phyloP scores from a whole-genome alignment of 2,888 invertebrate genomes.

The Physocephala rufipes region DNA sequence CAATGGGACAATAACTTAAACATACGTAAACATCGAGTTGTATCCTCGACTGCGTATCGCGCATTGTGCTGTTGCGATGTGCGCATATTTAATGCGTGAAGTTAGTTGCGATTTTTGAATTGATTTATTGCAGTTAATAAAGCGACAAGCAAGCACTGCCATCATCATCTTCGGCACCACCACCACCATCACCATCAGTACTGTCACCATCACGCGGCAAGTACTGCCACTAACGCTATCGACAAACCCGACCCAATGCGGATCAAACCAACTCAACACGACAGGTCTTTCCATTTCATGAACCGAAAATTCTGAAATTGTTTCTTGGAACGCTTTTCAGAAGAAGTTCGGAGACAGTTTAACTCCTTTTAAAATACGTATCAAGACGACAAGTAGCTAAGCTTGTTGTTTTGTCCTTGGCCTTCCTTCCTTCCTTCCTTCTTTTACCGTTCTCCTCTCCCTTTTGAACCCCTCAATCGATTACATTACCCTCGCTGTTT shows the following conservation, averaged over 20 bases:
- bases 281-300: background rate
- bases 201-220: no score
- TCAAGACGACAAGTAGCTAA: background rate
- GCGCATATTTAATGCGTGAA: conserved; percentile 35
- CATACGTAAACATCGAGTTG: conserved; percentile 1
- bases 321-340: conserved; percentile 28
- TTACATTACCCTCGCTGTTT: conserved; percentile 17
- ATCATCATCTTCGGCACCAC: background rate
- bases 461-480: no score
- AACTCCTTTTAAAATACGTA: no score
- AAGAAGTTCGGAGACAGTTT: no score
- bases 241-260: no score
- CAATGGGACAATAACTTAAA: conserved; percentile 14
- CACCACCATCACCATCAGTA: background rate
- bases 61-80: conserved; percentile 6
- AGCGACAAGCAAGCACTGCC: conserved; percentile 15
- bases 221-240: no score
- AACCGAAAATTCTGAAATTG: conserved; percentile 22
- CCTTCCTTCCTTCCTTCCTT: background rate
- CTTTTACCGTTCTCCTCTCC: no score
- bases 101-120: conserved; percentile 25
- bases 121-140: conserved; percentile 38
- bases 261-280: background rate
- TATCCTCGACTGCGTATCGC: background rate
- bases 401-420: background rate